A percentile compares a stretch with the other conserved stretches of the same genome.
phyloP scores from a whole-genome alignment of 1,140 invertebrate genomes.

The Drosophila tristis region DNA sequence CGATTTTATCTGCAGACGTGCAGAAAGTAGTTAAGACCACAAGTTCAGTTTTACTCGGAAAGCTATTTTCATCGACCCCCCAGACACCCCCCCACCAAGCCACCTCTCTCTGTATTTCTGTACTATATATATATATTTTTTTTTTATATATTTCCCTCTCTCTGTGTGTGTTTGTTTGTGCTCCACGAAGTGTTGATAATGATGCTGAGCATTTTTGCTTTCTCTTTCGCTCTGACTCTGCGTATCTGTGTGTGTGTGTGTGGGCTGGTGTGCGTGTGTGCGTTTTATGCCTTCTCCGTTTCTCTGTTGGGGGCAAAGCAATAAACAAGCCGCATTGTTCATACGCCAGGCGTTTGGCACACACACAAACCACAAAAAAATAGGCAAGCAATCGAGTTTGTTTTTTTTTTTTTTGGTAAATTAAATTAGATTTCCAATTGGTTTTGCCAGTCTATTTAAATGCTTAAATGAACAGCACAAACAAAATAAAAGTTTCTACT shows the following conservation, averaged over 20 bases:
- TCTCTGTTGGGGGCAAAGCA: slow-evolving; percentile 35
- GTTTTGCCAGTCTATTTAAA: slow-evolving; percentile 52
- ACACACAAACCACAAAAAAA: slow-evolving; percentile 16
- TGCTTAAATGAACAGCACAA: background rate
- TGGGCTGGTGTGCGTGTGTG: slow-evolving; percentile 45
- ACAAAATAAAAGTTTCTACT: too few relatives aligned
- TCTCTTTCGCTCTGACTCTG: background rate
- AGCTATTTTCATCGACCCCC: slow-evolving; percentile 26
- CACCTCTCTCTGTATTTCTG: too few relatives aligned
- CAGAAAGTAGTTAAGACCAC: slow-evolving; percentile 78
- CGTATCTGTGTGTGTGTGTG: slow-evolving; percentile 35
- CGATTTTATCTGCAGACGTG: slow-evolving; percentile 81
- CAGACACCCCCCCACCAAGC: background rate
- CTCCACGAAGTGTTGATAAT: slow-evolving; percentile 67
- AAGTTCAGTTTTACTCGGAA: slow-evolving; percentile 41
- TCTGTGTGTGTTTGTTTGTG: slow-evolving; percentile 26
- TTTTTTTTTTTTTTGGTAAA: slow-evolving; percentile 25
- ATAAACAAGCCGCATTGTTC: slow-evolving; percentile 75
- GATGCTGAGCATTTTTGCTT: slow-evolving; percentile 37
- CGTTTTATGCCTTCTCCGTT: slow-evolving; percentile 55
- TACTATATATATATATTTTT: background rate
- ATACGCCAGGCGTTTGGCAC: slow-evolving; percentile 60
- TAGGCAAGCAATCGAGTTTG: slow-evolving; percentile 9
- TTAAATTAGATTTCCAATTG: slow-evolving; percentile 72
- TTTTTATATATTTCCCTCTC: background rate